A percentile compares a stretch with the other conserved stretches of the same genome.
These are phyloP conservation scores for Caenorhabditis plicata DNA, from an alignment of 2,888 invertebrate genomes.

Conservation along the genomic window DNA sequence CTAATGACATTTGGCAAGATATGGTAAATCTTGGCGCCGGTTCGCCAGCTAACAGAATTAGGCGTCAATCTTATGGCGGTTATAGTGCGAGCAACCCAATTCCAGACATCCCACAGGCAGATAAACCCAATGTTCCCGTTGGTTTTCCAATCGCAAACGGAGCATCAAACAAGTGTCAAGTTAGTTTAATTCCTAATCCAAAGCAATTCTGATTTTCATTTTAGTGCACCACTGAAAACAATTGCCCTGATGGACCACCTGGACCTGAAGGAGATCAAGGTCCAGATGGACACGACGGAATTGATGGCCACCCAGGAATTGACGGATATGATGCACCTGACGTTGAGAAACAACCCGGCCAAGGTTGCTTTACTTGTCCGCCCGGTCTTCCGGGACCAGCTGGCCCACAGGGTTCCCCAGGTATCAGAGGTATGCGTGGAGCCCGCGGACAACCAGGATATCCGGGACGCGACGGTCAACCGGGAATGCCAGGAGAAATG, in stretches of 20 bases:
- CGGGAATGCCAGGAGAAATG: conserved; percentile 47
- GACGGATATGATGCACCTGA: conserved; percentile 56
- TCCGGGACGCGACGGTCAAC: conserved; percentile 51
- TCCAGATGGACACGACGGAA: conserved; percentile 48
- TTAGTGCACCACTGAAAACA: conserved; percentile 51
- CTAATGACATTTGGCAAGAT: conserved; percentile 61
- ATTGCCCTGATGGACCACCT: conserved; percentile 51
- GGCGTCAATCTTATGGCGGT: conserved; percentile 60
- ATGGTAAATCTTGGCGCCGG: conserved; percentile 63
- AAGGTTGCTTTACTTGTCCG: conserved; percentile 59
- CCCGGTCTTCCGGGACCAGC: conserved; percentile 49
- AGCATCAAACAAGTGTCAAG: conserved; percentile 13
- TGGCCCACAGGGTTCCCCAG: conserved; percentile 39
- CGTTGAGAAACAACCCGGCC: conserved; percentile 45
- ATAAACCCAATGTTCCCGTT: no score
- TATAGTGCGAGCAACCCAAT: conserved; percentile 44
- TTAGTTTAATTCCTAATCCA: neutral
- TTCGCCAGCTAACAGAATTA: conserved; percentile 58
- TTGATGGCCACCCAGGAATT: conserved; percentile 48
- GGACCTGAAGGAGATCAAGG: conserved; percentile 43
- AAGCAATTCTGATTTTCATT: conserved; percentile 1
- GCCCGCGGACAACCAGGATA: conserved; percentile 48
- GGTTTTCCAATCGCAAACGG: conserved; percentile 19
- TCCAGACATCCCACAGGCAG: conserved; percentile 6
- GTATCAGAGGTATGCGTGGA: conserved; percentile 59